These are phyloP conservation scores for Suncus etruscus DNA, from an alignment of 2,113 vertebrate genomes.

Conservation along the genomic window DNA sequence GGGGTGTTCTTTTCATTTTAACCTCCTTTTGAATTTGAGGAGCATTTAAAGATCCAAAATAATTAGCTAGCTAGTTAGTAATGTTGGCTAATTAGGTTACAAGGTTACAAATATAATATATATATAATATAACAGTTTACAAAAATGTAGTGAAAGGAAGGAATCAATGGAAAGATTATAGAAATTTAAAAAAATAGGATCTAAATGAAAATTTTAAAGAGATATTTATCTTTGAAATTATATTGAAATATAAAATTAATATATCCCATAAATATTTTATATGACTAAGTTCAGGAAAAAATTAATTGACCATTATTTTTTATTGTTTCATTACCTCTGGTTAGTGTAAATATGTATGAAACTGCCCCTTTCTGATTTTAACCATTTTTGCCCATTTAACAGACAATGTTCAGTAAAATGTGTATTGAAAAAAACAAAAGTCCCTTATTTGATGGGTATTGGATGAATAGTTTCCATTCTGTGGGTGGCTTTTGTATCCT, in stretches of 20 bases:
- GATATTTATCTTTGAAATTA: not conserved
- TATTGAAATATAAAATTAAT: not conserved
- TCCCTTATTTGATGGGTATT: too few relatives aligned
- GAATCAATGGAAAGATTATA: not conserved
- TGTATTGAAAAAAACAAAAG: not conserved
- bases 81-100: not conserved
- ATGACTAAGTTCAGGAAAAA: not conserved
- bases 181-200: not conserved
- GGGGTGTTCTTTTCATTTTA: not conserved
- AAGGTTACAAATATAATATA: too few relatives aligned
- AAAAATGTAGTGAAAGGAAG: not conserved
- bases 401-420: constrained; percentile 21
- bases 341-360: constrained; percentile 26
- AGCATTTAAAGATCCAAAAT: not conserved
- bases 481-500: too few relatives aligned
- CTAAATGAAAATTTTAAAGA: too few relatives aligned
- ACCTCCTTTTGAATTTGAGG: constrained; percentile 21
- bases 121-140: too few relatives aligned
- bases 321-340: not conserved
- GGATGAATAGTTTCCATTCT: too few relatives aligned
- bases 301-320: constrained; percentile 6
- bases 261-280: not conserved
- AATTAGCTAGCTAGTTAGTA: not conserved
- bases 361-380: not conserved
- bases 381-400: not conserved